A percentile compares a stretch with the other conserved stretches of the same genome.
Conservation (phyloP, 2,797 vertebrate species). For the Artibeus lituratus region DNA sequence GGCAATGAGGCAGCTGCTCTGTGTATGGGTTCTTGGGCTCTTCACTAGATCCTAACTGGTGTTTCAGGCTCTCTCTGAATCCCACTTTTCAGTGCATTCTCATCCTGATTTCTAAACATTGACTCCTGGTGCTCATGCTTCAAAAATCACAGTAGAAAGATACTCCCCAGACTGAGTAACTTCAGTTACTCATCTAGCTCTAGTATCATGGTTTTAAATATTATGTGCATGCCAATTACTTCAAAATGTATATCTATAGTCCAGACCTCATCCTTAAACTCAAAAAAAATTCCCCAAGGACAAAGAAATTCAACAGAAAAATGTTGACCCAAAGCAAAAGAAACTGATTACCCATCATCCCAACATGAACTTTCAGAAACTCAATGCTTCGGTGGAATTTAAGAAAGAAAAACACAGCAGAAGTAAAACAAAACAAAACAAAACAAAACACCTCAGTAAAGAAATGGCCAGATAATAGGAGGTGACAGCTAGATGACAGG, state of each 20-base stretch:
- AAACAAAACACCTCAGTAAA: no score
- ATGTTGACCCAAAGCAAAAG: neutral
- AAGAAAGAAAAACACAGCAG: neutral
- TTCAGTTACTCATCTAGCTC: neutral
- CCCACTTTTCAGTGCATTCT: neutral
- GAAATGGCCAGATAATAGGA: neutral
- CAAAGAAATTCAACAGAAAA: neutral
- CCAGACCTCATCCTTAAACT: neutral
- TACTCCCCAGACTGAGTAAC: neutral
- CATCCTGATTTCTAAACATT: neutral
- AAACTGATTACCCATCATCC: neutral
- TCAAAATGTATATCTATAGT: neutral
- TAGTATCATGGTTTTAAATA: neutral
- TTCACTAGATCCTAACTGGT: neutral
- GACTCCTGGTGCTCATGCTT: neutral
- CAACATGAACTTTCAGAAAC: neutral
- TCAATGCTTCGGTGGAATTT: neutral
- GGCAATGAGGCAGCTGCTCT: neutral
- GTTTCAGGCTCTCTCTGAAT: neutral
- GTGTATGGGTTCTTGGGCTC: neutral
- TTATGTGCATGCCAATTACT: neutral
- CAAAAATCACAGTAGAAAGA: neutral
- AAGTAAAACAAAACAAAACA: neutral
- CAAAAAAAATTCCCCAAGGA: neutral
- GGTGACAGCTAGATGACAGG: neutral